Evolutionary conservation across 2,888 invertebrate species (phyloP).

Genomic region (Lycocerus yunnanus): DNA sequence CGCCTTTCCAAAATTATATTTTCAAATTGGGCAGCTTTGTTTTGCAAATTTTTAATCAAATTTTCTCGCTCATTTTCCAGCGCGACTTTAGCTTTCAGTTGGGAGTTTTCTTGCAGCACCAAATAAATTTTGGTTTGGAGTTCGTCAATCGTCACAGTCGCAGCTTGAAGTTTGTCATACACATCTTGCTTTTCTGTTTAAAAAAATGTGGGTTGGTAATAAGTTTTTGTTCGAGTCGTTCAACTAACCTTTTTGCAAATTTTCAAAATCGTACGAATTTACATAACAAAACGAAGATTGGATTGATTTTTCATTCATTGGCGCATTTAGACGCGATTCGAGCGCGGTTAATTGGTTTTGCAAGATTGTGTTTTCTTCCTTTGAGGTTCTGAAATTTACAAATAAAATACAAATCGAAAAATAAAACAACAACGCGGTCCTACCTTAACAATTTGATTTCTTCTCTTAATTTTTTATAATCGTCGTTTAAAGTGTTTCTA

Average conservation of each 20-base stretch:
- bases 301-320: not conserved
- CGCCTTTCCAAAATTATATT: conserved; percentile 36
- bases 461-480: not conserved
- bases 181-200: conserved; percentile 6
- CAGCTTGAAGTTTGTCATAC: conserved; percentile 1
- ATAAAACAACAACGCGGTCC: not conserved
- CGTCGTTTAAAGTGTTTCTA: not conserved
- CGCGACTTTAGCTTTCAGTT: conserved; percentile 27
- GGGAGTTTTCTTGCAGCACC: conserved; percentile 13
- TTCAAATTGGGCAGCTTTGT: conserved; percentile 39
- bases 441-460: not conserved
- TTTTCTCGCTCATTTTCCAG: conserved; percentile 35
- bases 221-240: not conserved
- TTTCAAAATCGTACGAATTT: not conserved
- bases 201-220: not conserved
- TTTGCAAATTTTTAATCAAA: conserved; percentile 34
- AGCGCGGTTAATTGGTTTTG: not conserved
- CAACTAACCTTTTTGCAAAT: conserved; percentile 1
- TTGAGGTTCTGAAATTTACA: not conserved
- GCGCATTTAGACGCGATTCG: not conserved
- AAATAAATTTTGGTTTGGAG: conserved; percentile 13
- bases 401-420: not conserved
- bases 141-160: not conserved
- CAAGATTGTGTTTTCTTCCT: not conserved
- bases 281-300: not conserved